A percentile compares a stretch with the other conserved stretches of the same genome.
phyloP scores from a whole-genome alignment of 2,113 vertebrate genomes.

The Recurvirostra avosetta region DNA sequence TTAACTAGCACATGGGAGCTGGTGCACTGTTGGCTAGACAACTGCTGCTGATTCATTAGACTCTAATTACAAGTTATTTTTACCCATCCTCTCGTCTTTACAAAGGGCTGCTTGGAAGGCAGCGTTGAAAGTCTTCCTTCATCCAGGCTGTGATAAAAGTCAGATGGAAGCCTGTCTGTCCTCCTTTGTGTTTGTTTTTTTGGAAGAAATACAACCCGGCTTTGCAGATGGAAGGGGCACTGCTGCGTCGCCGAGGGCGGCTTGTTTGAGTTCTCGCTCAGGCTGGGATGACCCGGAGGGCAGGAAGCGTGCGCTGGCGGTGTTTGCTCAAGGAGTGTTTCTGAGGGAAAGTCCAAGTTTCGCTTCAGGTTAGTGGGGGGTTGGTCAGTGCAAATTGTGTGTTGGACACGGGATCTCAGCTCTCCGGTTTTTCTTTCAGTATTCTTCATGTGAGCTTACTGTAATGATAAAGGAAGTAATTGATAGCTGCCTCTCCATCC shows the following conservation, averaged over 20 bases:
- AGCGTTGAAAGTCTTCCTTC: not conserved
- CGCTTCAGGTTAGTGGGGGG: not conserved
- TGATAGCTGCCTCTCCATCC: not conserved
- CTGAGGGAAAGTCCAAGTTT: not conserved
- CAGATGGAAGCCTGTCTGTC: conserved; percentile 9
- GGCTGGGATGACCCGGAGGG: not conserved
- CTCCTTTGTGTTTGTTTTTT: not conserved
- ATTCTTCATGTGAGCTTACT: not conserved
- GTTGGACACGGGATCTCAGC: not conserved
- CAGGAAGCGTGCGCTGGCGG: not conserved
- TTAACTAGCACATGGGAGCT: not conserved
- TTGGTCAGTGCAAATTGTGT: not conserved
- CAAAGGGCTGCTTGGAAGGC: conserved; percentile 19
- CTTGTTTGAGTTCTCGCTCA: not conserved
- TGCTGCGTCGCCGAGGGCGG: not conserved
- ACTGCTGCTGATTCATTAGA: conserved; percentile 40
- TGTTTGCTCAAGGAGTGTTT: not conserved
- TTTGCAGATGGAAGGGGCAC: not conserved
- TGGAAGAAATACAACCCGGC: not conserved
- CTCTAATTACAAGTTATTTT: conserved; percentile 53
- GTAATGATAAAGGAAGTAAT: not conserved
- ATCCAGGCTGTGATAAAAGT: not conserved
- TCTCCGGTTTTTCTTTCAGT: not conserved
- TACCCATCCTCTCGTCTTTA: conserved; percentile 11
- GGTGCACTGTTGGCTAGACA: not conserved